phyloP scores from a whole-genome alignment of 2,113 vertebrate species.

The Saimiri boliviensis region DNA sequence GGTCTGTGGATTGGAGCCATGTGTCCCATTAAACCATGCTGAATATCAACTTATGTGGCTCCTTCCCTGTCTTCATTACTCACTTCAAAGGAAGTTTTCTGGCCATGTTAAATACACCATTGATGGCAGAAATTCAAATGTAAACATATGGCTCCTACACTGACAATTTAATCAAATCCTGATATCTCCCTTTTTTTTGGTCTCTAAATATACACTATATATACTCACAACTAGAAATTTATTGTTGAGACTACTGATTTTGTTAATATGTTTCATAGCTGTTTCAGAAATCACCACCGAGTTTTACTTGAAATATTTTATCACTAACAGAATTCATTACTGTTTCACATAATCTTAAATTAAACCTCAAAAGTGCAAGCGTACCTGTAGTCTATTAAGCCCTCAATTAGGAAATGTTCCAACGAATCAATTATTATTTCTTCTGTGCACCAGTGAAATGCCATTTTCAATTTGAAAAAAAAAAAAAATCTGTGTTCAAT shows the following conservation, averaged over 20 bases:
- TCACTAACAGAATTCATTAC: not conserved
- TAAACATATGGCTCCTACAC: not conserved
- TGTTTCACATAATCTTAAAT: not conserved
- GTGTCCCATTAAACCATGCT: not conserved
- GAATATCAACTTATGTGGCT: not conserved
- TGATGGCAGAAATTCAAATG: not conserved
- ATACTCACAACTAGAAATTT: not conserved
- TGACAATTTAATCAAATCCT: not conserved
- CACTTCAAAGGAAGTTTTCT: not conserved
- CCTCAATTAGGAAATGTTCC: not conserved
- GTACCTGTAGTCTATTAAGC: not conserved
- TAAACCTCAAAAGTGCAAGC: not conserved
- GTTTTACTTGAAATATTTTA: not conserved
- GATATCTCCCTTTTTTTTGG: not conserved
- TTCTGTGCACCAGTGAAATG: not conserved
- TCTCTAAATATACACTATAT: not conserved
- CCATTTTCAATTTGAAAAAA: not conserved
- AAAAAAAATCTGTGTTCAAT: slow-evolving; percentile 1
- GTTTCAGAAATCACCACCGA: not conserved
- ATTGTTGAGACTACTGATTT: not conserved
- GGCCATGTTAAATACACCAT: not conserved
- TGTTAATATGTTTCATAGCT: not conserved
- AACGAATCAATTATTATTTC: not conserved
- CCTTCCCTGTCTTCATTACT: not conserved
- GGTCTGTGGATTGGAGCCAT: not conserved